Conservation (phyloP, 2,888 invertebrate species). For the Catocala nupta region DNA sequence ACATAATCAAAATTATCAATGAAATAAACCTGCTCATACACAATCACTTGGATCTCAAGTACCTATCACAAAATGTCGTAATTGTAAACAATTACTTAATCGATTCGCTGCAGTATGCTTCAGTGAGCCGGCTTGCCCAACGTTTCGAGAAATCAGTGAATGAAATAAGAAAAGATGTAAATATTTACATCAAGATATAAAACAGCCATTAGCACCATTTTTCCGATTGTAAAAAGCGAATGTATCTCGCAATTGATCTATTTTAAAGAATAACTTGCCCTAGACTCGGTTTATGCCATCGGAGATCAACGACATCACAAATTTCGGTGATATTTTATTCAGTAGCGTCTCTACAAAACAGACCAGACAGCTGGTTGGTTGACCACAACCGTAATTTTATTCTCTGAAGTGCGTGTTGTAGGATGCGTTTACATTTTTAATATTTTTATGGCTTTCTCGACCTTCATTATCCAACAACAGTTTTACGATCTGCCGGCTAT, state of each 20-base stretch:
- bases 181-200: slow-evolving; percentile 1
- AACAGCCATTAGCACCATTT: slow-evolving; percentile 1
- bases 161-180: neutral
- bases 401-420: neutral
- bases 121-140: slow-evolving; percentile 7
- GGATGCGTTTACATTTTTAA: slow-evolving; percentile 11
- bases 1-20: slow-evolving; percentile 4
- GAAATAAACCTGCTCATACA: slow-evolving; percentile 5
- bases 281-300: neutral
- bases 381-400: neutral
- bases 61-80: neutral
- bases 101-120: slow-evolving; percentile 8
- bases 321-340: slow-evolving; percentile 3
- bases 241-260: neutral
- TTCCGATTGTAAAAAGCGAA: too few relatives aligned
- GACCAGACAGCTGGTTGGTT: neutral
- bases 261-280: neutral
- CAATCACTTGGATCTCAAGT: slow-evolving; percentile 1
- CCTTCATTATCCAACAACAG: slow-evolving; percentile 54
- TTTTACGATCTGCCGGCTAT: slow-evolving; percentile 46
- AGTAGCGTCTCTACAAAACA: neutral
- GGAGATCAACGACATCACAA: slow-evolving; percentile 6
- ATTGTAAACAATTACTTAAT: neutral
- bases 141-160: slow-evolving; percentile 5
- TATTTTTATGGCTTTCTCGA: slow-evolving; percentile 28